phyloP scores from a whole-genome alignment of 2,797 vertebrate species.

The Mycteria americana region DNA sequence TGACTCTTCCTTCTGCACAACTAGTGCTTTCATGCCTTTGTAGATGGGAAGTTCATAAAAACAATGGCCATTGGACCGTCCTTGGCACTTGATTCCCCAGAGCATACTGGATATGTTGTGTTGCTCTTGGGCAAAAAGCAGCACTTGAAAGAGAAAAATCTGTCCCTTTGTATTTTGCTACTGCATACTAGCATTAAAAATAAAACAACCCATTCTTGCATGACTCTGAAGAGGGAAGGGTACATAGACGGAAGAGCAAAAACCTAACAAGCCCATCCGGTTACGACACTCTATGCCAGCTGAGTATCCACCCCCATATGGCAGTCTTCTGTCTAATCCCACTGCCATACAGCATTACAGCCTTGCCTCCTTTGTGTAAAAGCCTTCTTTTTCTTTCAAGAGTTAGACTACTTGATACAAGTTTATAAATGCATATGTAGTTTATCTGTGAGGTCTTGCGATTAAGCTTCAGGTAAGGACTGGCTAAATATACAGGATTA shows the following conservation, averaged over 20 bases:
- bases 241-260: background rate
- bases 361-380: background rate
- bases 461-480: background rate
- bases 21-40: slow-evolving; percentile 2
- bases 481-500: background rate
- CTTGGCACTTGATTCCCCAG: slow-evolving; percentile 5
- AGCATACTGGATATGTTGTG: slow-evolving; percentile 17
- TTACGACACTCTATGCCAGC: background rate
- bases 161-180: slow-evolving; percentile 17
- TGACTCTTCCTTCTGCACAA: slow-evolving; percentile 3
- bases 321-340: background rate
- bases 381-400: background rate
- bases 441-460: background rate
- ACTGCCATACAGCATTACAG: background rate
- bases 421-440: background rate
- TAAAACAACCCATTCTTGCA: slow-evolving; percentile 7
- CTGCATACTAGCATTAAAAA: background rate
- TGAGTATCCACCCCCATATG: background rate
- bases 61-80: background rate
- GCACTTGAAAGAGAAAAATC: slow-evolving; percentile 47
- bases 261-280: background rate
- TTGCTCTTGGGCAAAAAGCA: slow-evolving; percentile 10
- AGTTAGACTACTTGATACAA: background rate
- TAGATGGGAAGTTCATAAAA: slow-evolving; percentile 17
- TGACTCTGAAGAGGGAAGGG: background rate